Conservation (phyloP, 2,888 invertebrate species). For the Meganola albula region DNA sequence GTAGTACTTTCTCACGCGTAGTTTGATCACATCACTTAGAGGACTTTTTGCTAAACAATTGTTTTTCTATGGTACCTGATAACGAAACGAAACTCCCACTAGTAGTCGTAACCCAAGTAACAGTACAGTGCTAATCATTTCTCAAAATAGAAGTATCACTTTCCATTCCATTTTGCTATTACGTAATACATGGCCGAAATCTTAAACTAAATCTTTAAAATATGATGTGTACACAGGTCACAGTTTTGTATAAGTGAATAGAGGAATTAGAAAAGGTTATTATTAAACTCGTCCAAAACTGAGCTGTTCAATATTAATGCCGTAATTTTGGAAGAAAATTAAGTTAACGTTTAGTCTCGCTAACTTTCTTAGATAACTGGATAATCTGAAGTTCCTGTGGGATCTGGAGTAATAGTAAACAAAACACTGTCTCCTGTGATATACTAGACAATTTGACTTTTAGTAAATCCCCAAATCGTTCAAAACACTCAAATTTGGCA, state of each 20-base stretch:
- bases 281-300: slow-evolving; percentile 13
- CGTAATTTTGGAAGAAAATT: slow-evolving; percentile 25
- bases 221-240: no score
- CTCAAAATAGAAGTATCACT: slow-evolving; percentile 2
- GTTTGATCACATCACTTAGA: slow-evolving; percentile 30
- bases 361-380: slow-evolving; percentile 35
- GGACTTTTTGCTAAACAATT: slow-evolving; percentile 15
- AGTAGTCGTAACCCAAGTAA: slow-evolving; percentile 7
- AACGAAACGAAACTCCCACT: slow-evolving; percentile 1
- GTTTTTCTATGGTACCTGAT: slow-evolving; percentile 5
- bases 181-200: slow-evolving; percentile 8
- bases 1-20: slow-evolving; percentile 60
- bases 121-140: slow-evolving; percentile 15
- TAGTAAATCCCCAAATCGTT: no score
- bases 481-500: no score
- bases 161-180: slow-evolving; percentile 18
- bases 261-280: slow-evolving; percentile 16
- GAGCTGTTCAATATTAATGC: slow-evolving; percentile 16
- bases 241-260: no score
- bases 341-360: slow-evolving; percentile 35
- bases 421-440: no score
- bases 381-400: slow-evolving; percentile 38
- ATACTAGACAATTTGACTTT: no score
- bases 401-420: slow-evolving; percentile 33
- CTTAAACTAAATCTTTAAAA: neutral